Evolutionary conservation across 2,888 invertebrate genomes (phyloP).

Genomic region (Cheilosia pagana): DNA sequence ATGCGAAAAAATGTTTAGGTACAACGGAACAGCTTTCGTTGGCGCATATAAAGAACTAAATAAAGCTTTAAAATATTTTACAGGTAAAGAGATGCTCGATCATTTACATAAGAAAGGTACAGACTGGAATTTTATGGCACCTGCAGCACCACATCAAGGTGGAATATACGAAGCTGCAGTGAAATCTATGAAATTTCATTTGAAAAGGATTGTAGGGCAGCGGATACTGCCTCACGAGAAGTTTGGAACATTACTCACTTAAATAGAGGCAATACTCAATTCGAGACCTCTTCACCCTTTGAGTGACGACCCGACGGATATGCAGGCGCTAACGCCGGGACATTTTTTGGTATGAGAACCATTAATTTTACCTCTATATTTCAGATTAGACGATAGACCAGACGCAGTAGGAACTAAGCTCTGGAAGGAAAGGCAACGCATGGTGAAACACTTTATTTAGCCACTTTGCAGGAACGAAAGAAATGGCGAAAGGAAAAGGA

Average conservation of each 20-base stretch:
- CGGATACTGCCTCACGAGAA: constrained; percentile 25
- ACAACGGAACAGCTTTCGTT: constrained; percentile 42
- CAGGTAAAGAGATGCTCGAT: neutral
- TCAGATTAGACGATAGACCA: neutral
- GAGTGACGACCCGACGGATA: constrained; percentile 18
- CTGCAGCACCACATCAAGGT: constrained; percentile 59
- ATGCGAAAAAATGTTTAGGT: constrained; percentile 45
- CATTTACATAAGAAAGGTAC: too few relatives aligned
- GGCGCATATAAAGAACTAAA: constrained; percentile 14
- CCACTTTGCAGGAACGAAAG: neutral
- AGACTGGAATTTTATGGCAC: neutral
- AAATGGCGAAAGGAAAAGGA: constrained; percentile 1
- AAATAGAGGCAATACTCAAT: constrained; percentile 54
- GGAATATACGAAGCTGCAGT: constrained; percentile 64
- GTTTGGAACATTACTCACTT: constrained; percentile 2
- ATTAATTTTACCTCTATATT: constrained; percentile 12
- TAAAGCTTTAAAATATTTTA: neutral
- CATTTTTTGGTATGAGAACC: constrained; percentile 38
- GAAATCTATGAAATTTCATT: constrained; percentile 43
- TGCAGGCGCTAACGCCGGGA: constrained; percentile 15
- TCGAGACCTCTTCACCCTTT: constrained; percentile 44
- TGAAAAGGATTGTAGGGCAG: neutral
- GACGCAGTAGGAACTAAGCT: neutral
- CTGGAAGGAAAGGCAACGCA: neutral
- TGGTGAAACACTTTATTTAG: neutral